phyloP scores from a whole-genome alignment of 2,888 invertebrate genomes.

The Apodemia mormo region DNA sequence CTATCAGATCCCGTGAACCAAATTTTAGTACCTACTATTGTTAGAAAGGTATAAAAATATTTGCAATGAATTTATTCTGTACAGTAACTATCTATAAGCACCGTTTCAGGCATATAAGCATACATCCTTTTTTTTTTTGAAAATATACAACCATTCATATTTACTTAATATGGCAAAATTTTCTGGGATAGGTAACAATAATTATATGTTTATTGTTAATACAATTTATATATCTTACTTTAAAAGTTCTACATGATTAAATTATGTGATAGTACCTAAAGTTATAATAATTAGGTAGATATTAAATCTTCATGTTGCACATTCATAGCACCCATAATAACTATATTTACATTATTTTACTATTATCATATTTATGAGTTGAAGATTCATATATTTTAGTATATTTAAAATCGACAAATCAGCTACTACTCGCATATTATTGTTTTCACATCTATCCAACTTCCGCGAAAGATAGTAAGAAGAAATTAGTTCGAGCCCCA shows the following conservation, averaged over 20 bases:
- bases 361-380: neutral
- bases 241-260: neutral
- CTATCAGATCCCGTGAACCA: constrained; percentile 8
- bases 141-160: constrained; percentile 8
- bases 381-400: neutral
- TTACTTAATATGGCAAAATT: constrained; percentile 9
- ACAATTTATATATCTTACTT: neutral
- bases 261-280: neutral
- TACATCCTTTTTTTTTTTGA: constrained; percentile 12
- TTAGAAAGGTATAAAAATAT: constrained; percentile 62
- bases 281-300: constrained; percentile 1
- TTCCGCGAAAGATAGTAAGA: neutral
- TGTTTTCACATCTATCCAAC: neutral
- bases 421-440: neutral
- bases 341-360: constrained; percentile 6
- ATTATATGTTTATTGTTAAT: neutral
- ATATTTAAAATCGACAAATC: neutral
- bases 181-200: neutral
- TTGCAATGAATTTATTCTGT: constrained; percentile 77
- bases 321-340: constrained; percentile 18
- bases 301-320: constrained; percentile 6
- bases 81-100: constrained; percentile 80
- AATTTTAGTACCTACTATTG: constrained; percentile 19
- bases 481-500: neutral
- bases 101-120: constrained; percentile 65